Evolutionary conservation across 2,113 vertebrate species (phyloP).

Genomic region (Rhizomys pruinosus): DNA sequence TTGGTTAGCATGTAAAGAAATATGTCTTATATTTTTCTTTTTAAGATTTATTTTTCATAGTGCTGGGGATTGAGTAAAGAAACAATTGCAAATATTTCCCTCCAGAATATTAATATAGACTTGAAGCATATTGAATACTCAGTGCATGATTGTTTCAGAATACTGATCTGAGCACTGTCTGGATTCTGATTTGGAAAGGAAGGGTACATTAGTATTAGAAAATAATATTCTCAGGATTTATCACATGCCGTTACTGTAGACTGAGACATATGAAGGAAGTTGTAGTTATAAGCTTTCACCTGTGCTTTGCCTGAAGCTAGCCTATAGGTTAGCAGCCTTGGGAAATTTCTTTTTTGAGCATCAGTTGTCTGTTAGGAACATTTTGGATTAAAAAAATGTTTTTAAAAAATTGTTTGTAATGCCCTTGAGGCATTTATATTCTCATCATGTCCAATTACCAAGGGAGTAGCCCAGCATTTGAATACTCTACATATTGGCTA

Average conservation of each 20-base stretch:
- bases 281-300: not conserved
- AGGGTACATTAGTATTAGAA: not conserved
- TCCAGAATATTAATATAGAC: constrained; percentile 24
- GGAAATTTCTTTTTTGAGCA: not conserved
- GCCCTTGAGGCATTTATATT: not conserved
- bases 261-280: not conserved
- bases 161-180: not conserved
- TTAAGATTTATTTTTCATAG: not conserved
- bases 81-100: constrained; percentile 1
- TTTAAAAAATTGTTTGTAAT: no score
- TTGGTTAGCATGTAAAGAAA: constrained; percentile 26
- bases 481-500: not conserved
- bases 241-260: not conserved
- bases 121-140: not conserved
- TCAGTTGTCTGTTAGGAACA: not conserved
- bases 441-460: not conserved
- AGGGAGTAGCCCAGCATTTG: not conserved
- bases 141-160: constrained; percentile 9
- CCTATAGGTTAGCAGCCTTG: no score
- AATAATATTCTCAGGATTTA: not conserved
- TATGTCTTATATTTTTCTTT: not conserved
- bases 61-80: constrained; percentile 17
- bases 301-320: not conserved
- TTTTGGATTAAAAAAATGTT: not conserved
- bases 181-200: constrained; percentile 46